phyloP scores from a whole-genome alignment of 1,140 invertebrate genomes.

The Ruditapes philippinarum region DNA sequence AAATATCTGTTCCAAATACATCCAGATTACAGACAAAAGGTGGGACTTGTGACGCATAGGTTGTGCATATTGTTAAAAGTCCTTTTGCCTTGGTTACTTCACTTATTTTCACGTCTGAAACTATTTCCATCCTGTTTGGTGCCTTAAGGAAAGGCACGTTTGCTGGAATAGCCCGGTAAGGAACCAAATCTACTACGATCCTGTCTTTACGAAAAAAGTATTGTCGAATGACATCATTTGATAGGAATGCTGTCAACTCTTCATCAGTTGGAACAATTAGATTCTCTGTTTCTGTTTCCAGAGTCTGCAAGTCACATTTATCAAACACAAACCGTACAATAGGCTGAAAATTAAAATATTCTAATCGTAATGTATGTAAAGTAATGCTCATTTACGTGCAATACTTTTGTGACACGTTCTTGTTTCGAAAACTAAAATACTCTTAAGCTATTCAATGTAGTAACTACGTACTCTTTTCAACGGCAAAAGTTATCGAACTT shows the following conservation, averaged over 20 bases:
- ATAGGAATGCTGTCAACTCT: background rate
- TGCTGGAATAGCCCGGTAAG: background rate
- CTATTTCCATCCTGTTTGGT: background rate
- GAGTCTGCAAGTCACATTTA: background rate
- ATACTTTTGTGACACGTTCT: too few species aligned
- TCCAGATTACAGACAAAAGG: background rate
- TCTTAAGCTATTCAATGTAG: too few species aligned
- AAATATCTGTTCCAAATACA: background rate
- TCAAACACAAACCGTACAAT: background rate
- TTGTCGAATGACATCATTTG: background rate
- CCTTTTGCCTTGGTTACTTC: background rate
- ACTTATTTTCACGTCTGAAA: background rate
- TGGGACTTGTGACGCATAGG: background rate
- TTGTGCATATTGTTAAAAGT: background rate
- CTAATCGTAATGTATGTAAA: too few species aligned
- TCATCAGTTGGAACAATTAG: background rate
- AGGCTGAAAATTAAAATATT: background rate
- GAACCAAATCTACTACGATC: background rate
- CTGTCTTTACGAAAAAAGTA: constrained; percentile 1
- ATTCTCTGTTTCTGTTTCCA: background rate
- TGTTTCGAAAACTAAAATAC: too few species aligned
- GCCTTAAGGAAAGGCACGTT: background rate
- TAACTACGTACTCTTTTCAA: too few species aligned
- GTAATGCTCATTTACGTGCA: too few species aligned
- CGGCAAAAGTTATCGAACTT: too few species aligned